Percentiles rank a stretch among this genome's conserved stretches.
Evolutionary conservation across 2,888 invertebrate species (phyloP).

Genomic region (Oasisia sp.): DNA sequence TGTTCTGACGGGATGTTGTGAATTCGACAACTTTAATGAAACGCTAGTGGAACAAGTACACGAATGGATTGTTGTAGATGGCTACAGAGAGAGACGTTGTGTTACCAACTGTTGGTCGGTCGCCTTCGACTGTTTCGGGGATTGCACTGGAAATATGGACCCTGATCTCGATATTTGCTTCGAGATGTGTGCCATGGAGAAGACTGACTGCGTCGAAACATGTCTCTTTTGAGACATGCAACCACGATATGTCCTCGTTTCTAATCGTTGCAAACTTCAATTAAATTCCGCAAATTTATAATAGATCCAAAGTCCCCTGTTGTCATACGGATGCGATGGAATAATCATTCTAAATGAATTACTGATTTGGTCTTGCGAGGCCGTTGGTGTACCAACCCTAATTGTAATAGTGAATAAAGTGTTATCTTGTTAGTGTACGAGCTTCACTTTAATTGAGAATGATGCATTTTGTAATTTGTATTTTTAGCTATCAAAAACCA

Average conservation of each 20-base stretch:
- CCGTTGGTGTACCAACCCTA: too few relatives aligned
- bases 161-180: neutral
- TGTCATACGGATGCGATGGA: too few relatives aligned
- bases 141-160: neutral
- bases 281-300: neutral
- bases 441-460: too few relatives aligned
- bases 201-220: neutral
- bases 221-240: neutral
- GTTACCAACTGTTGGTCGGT: neutral
- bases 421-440: too few relatives aligned
- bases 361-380: too few relatives aligned
- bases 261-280: neutral
- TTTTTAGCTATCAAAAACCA: too few relatives aligned
- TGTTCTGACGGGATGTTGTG: neutral
- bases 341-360: too few relatives aligned
- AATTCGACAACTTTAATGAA: neutral
- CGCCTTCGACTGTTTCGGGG: neutral
- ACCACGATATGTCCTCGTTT: neutral
- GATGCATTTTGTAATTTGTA: too few relatives aligned
- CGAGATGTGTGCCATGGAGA: neutral
- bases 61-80: neutral
- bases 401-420: too few relatives aligned
- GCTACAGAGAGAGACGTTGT: neutral
- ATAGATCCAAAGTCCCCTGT: too few relatives aligned
- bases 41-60: neutral